Evolutionary conservation across 2,797 vertebrate species (phyloP).

Genomic region (Lagodon rhomboides): DNA sequence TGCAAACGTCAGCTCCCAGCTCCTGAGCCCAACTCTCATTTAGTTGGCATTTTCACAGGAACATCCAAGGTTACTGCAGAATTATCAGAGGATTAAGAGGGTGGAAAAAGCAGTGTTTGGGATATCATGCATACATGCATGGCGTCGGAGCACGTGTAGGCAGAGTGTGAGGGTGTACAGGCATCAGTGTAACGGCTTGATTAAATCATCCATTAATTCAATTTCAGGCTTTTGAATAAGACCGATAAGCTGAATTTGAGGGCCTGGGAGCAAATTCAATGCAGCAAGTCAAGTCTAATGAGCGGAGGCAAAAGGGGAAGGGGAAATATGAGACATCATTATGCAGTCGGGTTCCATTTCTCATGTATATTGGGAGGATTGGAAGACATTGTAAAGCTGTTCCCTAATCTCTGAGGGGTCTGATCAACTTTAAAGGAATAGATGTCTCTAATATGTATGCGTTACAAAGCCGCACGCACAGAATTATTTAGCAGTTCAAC

Average conservation of each 20-base stretch:
- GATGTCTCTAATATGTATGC: slow-evolving; percentile 34
- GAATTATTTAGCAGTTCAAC: slow-evolving; percentile 37
- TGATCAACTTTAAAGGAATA: slow-evolving; percentile 54
- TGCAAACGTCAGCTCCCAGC: slow-evolving; percentile 68
- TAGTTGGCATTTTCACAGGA: slow-evolving; percentile 58
- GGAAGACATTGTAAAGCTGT: slow-evolving; percentile 41
- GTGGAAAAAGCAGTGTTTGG: slow-evolving; percentile 30
- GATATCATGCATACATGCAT: slow-evolving; percentile 61
- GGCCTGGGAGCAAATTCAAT: slow-evolving; percentile 61
- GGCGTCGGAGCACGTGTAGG: slow-evolving; percentile 36
- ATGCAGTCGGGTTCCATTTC: slow-evolving; percentile 51
- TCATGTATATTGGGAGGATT: slow-evolving; percentile 50
- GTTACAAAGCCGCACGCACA: slow-evolving; percentile 8
- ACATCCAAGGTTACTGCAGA: slow-evolving; percentile 71
- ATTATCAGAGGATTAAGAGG: slow-evolving; percentile 64
- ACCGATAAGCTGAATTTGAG: slow-evolving; percentile 62
- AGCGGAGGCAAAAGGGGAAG: slow-evolving; percentile 54
- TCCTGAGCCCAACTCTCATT: slow-evolving; percentile 51
- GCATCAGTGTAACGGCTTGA: slow-evolving; percentile 66
- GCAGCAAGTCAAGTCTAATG: slow-evolving; percentile 70
- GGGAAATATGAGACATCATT: slow-evolving; percentile 55
- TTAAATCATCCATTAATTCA: slow-evolving; percentile 76
- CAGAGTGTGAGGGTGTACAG: slow-evolving; percentile 58
- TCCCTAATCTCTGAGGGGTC: slow-evolving; percentile 39
- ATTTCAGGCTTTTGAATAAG: slow-evolving; percentile 66